A percentile compares a stretch with the other conserved stretches of the same genome.
Conservation (phyloP, 2,113 vertebrate genomes). For the Pipra filicauda region DNA sequence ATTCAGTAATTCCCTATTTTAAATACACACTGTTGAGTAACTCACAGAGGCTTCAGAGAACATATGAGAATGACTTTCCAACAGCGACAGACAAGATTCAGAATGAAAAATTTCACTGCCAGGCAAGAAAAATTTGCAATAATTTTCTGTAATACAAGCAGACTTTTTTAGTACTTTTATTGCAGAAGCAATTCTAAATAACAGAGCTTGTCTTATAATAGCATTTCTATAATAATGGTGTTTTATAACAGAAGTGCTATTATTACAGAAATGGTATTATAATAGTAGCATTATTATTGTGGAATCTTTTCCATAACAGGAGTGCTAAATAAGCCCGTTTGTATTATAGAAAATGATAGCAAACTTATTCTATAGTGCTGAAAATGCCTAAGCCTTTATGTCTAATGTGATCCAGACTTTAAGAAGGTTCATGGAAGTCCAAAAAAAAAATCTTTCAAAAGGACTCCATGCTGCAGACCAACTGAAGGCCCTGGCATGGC, state of each 20-base stretch:
- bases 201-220: constrained; percentile 81
- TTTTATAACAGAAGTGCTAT: constrained; percentile 85
- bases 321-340: constrained; percentile 74
- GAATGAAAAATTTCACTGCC: constrained; percentile 73
- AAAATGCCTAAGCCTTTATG: constrained; percentile 62
- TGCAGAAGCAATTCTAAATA: constrained; percentile 81
- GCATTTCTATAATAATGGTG: constrained; percentile 82
- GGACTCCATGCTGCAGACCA: background rate
- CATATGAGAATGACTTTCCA: constrained; percentile 59
- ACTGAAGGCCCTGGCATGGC: background rate
- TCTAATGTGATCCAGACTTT: constrained; percentile 55
- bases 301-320: constrained; percentile 72
- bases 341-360: constrained; percentile 75
- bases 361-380: constrained; percentile 70
- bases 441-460: background rate
- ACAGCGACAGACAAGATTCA: constrained; percentile 71
- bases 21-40: constrained; percentile 61
- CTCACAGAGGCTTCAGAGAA: constrained; percentile 47
- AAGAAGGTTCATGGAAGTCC: constrained; percentile 4
- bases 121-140: constrained; percentile 78
- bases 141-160: constrained; percentile 79
- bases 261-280: constrained; percentile 83
- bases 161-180: constrained; percentile 79
- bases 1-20: constrained; percentile 64
- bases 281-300: constrained; percentile 82